Percentiles rank a stretch among this genome's conserved stretches.
Evolutionary conservation across 2,888 invertebrate species (phyloP).

Genomic region (Sclerodermus sp.): DNA sequence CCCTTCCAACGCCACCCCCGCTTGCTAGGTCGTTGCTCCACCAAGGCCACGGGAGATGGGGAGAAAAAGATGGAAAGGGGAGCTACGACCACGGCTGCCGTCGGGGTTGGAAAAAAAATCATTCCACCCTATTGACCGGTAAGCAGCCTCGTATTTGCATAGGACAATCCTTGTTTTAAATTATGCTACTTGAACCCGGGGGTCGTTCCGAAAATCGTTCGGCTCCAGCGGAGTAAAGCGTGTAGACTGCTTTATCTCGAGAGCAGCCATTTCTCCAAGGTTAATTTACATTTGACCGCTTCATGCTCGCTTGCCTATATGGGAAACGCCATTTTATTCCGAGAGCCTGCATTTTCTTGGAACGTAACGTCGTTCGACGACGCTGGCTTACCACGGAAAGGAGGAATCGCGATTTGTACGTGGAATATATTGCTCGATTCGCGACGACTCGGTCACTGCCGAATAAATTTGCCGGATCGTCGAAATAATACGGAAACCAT

Average conservation of each 20-base stretch:
- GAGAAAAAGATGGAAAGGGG: too few relatives aligned
- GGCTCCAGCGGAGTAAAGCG: background rate
- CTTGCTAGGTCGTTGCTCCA: too few relatives aligned
- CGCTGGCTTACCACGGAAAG: slow-evolving; percentile 18
- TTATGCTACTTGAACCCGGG: background rate
- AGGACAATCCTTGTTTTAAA: background rate
- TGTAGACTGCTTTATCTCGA: slow-evolving; percentile 11
- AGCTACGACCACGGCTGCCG: too few relatives aligned
- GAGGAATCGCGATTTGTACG: slow-evolving; percentile 31
- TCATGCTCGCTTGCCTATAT: background rate
- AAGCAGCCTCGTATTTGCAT: background rate
- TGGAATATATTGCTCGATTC: background rate
- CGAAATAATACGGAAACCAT: too few relatives aligned
- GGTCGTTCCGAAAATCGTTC: slow-evolving; percentile 17
- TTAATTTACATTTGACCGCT: slow-evolving; percentile 21
- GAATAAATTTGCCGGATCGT: too few relatives aligned
- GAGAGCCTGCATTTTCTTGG: slow-evolving; percentile 21
- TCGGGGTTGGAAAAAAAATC: too few relatives aligned
- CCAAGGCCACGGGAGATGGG: too few relatives aligned
- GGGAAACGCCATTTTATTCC: slow-evolving; percentile 17
- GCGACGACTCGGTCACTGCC: too few relatives aligned
- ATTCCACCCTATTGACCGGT: too few relatives aligned
- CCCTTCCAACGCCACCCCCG: too few relatives aligned
- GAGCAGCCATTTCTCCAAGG: slow-evolving; percentile 12
- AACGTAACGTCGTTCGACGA: background rate